These are phyloP conservation scores for Eurystomus glaucurus DNA, from an alignment of 2,797 vertebrate species.

Conservation along the genomic window DNA sequence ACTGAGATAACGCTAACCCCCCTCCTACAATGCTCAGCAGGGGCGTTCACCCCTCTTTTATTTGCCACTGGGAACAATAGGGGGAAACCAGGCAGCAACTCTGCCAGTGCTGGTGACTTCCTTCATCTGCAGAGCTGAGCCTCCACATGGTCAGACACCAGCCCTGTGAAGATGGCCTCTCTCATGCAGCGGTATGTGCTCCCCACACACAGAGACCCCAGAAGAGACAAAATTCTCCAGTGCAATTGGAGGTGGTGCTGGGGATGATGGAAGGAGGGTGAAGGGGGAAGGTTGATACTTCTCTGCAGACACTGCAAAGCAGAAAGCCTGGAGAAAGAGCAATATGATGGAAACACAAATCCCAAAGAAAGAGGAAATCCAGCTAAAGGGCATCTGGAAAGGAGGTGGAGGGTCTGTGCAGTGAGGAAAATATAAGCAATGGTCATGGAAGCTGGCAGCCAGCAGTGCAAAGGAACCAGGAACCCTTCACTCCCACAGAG, in stretches of 20 bases:
- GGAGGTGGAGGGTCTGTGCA: background rate
- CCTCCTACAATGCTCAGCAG: constrained; percentile 19
- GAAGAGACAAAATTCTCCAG: background rate
- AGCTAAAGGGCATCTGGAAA: constrained; percentile 10
- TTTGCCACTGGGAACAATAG: constrained; percentile 69
- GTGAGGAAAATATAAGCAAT: constrained; percentile 10
- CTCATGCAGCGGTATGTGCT: background rate
- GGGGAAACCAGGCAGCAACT: constrained; percentile 57
- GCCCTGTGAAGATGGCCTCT: background rate
- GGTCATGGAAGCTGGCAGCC: background rate
- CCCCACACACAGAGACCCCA: background rate
- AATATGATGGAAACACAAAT: constrained; percentile 15
- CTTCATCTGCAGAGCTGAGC: background rate
- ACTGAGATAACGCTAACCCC: background rate
- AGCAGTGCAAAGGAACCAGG: background rate
- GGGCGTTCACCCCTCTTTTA: constrained; percentile 54
- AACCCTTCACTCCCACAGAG: background rate
- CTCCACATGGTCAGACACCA: background rate
- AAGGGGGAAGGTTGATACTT: background rate
- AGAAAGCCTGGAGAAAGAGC: constrained; percentile 12
- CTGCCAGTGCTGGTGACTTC: constrained; percentile 44
- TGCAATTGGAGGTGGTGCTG: accelerated
- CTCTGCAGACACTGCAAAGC: background rate
- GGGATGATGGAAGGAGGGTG: background rate
- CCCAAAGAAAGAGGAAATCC: constrained; percentile 52